A percentile compares a stretch with the other conserved stretches of the same genome.
Evolutionary conservation across 1,140 invertebrate species (phyloP).

Genomic region (Lepidurus packardi): DNA sequence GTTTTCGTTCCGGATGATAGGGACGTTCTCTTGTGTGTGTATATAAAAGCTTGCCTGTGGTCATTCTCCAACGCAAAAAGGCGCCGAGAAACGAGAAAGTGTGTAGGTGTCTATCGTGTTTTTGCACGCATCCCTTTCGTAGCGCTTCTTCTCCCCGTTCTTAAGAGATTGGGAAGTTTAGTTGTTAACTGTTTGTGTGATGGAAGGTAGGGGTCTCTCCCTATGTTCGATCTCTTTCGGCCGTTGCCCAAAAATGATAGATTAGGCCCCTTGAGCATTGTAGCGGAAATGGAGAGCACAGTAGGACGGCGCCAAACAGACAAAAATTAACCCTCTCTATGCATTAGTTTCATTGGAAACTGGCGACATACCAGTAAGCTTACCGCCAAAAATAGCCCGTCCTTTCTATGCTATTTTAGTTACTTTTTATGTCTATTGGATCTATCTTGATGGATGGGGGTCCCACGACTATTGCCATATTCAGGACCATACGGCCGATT

Average conservation of each 20-base stretch:
- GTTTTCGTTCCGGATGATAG: conserved; percentile 13
- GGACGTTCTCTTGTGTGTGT: background rate
- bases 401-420: background rate
- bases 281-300: conserved; percentile 13
- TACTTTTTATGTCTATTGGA: background rate
- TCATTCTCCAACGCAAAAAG: background rate
- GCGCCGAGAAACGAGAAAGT: background rate
- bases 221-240: too few relatives aligned
- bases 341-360: conserved; percentile 9
- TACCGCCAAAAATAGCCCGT: background rate
- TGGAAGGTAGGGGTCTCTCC: too few relatives aligned
- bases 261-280: background rate
- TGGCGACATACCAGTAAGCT: background rate
- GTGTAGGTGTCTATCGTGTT: background rate
- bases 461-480: background rate
- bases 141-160: background rate
- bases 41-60: conserved; percentile 13
- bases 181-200: too few relatives aligned
- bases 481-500: background rate
- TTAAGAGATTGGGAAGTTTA: too few relatives aligned
- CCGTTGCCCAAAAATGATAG: background rate
- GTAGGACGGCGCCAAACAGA: background rate
- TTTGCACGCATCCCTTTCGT: background rate
- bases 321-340: background rate
- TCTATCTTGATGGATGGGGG: background rate